Evolutionary conservation across 23 tunicate species (phyloP), one percentile per base, ranked within the genome.

Genomic region (Trididemnum nubilum): DNA sequence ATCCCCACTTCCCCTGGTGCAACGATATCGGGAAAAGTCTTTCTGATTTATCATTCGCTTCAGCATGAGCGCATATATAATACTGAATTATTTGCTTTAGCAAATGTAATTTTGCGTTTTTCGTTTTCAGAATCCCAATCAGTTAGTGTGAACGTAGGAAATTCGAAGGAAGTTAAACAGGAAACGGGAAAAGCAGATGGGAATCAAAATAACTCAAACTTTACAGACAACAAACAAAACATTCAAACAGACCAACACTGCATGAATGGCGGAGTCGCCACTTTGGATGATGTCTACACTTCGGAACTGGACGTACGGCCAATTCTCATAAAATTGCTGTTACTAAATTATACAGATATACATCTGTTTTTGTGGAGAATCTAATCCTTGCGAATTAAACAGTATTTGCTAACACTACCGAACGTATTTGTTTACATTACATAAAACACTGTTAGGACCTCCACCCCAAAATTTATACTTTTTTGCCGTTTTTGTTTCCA

Each of bases 71-170:
- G n/a, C n/a, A n/a, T n/a, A n/a, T n/a, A n/a, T n/a, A n/a, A n/a
- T n/a, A n/a, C n/a, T n/a, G n/a, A n/a, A n/a, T n/a, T n/a, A n/a
- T n/a, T n/a, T n/a, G n/a, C n/a, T n/a, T n/a, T n/a, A n/a, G n/a
- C n/a, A n/a, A n/a, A n/a, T n/a, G n/a, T n/a, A n/a, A n/a, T n/a
- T n/a, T n/a, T n/a, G n/a, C n/a, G n/a, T n/a, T 44, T 44, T 44
- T 64, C 70, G 31, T 67, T 37, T 59, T 0, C 61, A 76, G 88
- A 85, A 33, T 31, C 75, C 1, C 90, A 85, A 35, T 85, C 90
- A 2, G 90, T 85, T 58, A 78, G 90, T 30, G 90, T 85, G 2
- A 71, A 85, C 61, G 90, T 85, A 2, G 87, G 87, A 26, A 24
- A 61, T 26, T 44, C 90, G 52, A 85, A 85, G 33, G 90, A 69